A percentile compares a stretch with the other conserved stretches of the same genome.
phyloP scores from a whole-genome alignment of 2,888 invertebrate species.

The Sphecodes monilicornis region DNA sequence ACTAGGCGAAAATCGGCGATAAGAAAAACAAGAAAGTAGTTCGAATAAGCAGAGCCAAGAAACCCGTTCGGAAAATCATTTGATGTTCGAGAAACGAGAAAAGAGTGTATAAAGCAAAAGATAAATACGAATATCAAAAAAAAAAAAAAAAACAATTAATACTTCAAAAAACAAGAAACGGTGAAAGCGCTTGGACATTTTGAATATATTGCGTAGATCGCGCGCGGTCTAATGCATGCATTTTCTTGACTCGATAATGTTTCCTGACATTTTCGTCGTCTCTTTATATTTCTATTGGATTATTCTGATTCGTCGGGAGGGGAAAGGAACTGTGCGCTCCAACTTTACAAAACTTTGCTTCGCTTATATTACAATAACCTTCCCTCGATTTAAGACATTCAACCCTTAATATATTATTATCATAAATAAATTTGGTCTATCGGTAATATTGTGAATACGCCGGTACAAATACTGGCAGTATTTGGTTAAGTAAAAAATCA shows the following conservation, averaged over 20 bases:
- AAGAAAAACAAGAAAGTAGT: constrained; percentile 11
- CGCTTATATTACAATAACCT: constrained; percentile 82
- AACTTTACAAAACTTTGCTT: constrained; percentile 81
- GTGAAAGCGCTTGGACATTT: constrained; percentile 27
- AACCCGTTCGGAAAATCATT: not conserved
- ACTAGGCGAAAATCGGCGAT: not conserved
- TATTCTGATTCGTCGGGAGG: constrained; percentile 64
- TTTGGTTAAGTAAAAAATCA: constrained; percentile 82
- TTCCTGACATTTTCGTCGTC: constrained; percentile 66
- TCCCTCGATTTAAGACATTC: constrained; percentile 81
- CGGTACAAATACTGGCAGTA: constrained; percentile 83
- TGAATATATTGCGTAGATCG: constrained; percentile 26
- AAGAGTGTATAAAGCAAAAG: constrained; percentile 24
- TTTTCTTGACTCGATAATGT: constrained; percentile 71
- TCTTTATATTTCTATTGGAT: constrained; percentile 57
- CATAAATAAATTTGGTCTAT: constrained; percentile 85
- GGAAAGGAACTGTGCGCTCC: constrained; percentile 82
- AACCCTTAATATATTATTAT: constrained; percentile 84
- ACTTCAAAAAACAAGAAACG: constrained; percentile 23
- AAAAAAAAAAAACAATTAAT: constrained; percentile 7
- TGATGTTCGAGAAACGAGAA: constrained; percentile 17
- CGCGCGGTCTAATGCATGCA: constrained; percentile 5
- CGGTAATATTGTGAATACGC: constrained; percentile 84
- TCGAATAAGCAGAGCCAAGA: constrained; percentile 26
- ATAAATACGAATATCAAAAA: not conserved